A percentile compares a stretch with the other conserved stretches of the same genome.
Evolutionary conservation across 2,888 invertebrate genomes (phyloP).

Genomic region (Schizotus pectinicornis): DNA sequence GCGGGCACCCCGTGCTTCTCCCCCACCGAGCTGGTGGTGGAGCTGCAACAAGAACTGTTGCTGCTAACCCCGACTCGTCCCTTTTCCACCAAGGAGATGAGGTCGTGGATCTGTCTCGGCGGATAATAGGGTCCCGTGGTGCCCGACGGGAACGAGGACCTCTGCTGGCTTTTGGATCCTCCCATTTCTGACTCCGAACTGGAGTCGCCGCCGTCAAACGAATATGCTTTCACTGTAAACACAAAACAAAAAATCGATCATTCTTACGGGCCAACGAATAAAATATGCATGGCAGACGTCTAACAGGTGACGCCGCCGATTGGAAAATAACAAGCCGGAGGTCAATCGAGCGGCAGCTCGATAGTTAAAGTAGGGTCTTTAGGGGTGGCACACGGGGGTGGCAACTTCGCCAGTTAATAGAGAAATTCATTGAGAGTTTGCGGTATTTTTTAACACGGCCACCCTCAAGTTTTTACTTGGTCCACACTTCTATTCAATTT

Average conservation of each 20-base stretch:
- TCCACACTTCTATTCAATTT: too few species aligned
- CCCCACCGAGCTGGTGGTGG: slow-evolving; percentile 63
- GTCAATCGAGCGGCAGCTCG: too few species aligned
- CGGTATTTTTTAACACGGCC: too few species aligned
- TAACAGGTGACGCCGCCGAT: too few species aligned
- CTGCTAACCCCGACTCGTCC: slow-evolving; percentile 60
- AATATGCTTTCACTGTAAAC: slow-evolving; percentile 64
- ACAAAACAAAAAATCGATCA: slow-evolving; percentile 8
- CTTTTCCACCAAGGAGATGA: slow-evolving; percentile 62
- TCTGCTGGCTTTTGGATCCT: slow-evolving; percentile 22
- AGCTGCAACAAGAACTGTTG: slow-evolving; percentile 62
- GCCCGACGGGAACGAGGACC: slow-evolving; percentile 49
- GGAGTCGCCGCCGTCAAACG: slow-evolving; percentile 69
- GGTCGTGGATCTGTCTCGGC: slow-evolving; percentile 51
- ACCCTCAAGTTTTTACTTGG: too few species aligned
- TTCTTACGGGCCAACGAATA: not conserved
- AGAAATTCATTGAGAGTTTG: too few species aligned
- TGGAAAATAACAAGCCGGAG: too few species aligned
- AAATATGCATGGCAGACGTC: too few species aligned
- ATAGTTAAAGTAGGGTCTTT: too few species aligned
- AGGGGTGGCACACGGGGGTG: too few species aligned
- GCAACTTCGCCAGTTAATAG: too few species aligned
- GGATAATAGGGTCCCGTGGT: slow-evolving; percentile 57
- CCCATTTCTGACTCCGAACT: slow-evolving; percentile 77
- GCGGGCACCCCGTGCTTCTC: slow-evolving; percentile 49